Evolutionary conservation across 2,888 invertebrate genomes (phyloP), one percentile per base, ranked within the genome.

Genomic region (Dione vanillae): DNA sequence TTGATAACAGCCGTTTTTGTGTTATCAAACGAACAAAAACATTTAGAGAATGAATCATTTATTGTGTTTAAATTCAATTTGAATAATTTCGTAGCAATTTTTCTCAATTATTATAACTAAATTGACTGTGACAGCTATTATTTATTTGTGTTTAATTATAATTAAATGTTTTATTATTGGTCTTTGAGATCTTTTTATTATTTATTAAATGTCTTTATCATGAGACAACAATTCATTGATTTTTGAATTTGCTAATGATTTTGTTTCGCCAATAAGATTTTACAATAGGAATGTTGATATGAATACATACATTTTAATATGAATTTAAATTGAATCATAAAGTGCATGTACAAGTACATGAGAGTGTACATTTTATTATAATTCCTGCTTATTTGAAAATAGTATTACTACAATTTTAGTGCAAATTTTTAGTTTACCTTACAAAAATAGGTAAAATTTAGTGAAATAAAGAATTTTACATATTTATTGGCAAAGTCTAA

Each of bases 11-110:
- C 16, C 68, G 56, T 65, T 68, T 64, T 66, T 71, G 51, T 73
- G 64, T 74, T 76, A 74, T 76, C 73, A 71, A 71, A 58, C 10
- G 41, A 71, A 74, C 71, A 76, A 78, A 76, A 73, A 73, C 74
- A 64, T 72, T 67, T 43, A 16, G 64, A n/a, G 43, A 49, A 52
- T 74, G 69, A 73, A 54, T 74, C 74, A 74, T 72, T 51, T 52
- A 62, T 49, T 58, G 64, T 62, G 58, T 51, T 61, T 16, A 47
- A 56, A 62, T 49, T 49, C 52, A 0, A 58, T 43, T 19, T 56
- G 51, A 47, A 5, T 37, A 64, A 40, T 47, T 40, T 56, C 35
- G 56, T 35, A 43, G 10, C 12, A 35, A 37, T 41, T 14, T 43
- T 66, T 37, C 7, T 0, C 43, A 14, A 59, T 52, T 20, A 27